Conservation (phyloP, 2,888 invertebrate species). For the Osmoderma eremita region DNA sequence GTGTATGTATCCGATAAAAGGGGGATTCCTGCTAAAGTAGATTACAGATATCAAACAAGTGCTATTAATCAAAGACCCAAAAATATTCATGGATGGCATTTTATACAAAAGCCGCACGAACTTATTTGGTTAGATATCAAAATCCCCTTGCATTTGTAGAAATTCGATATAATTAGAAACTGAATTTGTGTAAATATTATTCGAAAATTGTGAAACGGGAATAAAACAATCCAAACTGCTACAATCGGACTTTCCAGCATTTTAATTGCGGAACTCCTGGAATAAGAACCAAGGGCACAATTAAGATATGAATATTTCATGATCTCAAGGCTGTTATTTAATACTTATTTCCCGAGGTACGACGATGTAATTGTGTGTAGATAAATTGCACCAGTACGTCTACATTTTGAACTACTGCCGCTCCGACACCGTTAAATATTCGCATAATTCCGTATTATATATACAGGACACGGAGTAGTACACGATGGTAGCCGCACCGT, state of each 20-base stretch:
- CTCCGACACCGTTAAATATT: constrained; percentile 31
- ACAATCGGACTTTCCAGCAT: constrained; percentile 13
- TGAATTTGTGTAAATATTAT: no score
- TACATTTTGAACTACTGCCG: constrained; percentile 22
- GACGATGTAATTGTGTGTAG: constrained; percentile 21
- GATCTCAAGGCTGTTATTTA: constrained; percentile 29
- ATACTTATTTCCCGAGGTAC: constrained; percentile 38
- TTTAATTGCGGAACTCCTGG: constrained; percentile 37
- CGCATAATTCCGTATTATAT: constrained; percentile 30
- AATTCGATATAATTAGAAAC: no score
- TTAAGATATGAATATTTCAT: constrained; percentile 41
- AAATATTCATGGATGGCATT: no score
- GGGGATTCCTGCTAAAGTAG: no score
- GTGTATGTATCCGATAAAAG: no score
- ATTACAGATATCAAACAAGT: no score
- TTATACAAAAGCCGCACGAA: no score
- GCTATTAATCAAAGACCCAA: no score
- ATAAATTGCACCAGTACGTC: constrained; percentile 22
- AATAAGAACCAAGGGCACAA: constrained; percentile 38
- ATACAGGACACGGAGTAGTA: not conserved
- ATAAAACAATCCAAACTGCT: not conserved
- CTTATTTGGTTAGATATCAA: no score
- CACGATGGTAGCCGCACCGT: not conserved
- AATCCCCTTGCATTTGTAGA: no score
- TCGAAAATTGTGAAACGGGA: not conserved